Evolutionary conservation across 2,888 invertebrate species (phyloP), one percentile per base, ranked within the genome.

Genomic region (Microctonus aethiopoides): DNA sequence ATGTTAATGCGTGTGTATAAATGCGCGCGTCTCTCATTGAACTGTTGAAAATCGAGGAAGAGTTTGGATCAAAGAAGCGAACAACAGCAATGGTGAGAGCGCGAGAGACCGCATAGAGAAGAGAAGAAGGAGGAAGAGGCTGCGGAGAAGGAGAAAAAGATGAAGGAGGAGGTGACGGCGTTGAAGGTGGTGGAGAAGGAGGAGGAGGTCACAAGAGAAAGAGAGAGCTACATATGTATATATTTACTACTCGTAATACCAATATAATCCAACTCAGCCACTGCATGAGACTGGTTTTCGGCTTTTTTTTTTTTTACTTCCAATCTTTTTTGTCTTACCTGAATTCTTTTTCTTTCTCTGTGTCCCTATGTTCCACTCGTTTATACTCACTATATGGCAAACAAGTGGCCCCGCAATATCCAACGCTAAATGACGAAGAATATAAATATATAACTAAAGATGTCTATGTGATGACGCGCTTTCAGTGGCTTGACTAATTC

Each of bases 21-120:
- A 79, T 77, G 78, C 81, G 77, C 81, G 77, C 79, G 79, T 75
- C 78, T 80, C 83, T 82, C 79, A 83, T 83, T 82, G 80, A 80
- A 84, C 83, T 84, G 83, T 16, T 52, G 64, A 59, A 65, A 83
- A 83, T 81, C 77, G 80, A 83, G 83, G 81, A 83, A 82, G 81
- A 82, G 74, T 76, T 80, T 79, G 79, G 76, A 78, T 76, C 70
- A 75, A 76, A 75, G 76, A 73, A 76, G 75, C 73, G 65, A 61
- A 72, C 76, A 74, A 75, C 76, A 76, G 76, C 73, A 77, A 75
- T 73, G 76, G 72, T 73, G 72, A 46, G 46, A 46, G 46, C 46
- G 46, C 46, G 73, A 56, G 46, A 16, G 46, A 16, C 46, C 46
- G n/a, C n/a, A 46, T 46, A 67, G 34, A 70, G 66, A 70, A 63